Conservation (phyloP, 2,797 vertebrate genomes). For the Alectoris magna region DNA sequence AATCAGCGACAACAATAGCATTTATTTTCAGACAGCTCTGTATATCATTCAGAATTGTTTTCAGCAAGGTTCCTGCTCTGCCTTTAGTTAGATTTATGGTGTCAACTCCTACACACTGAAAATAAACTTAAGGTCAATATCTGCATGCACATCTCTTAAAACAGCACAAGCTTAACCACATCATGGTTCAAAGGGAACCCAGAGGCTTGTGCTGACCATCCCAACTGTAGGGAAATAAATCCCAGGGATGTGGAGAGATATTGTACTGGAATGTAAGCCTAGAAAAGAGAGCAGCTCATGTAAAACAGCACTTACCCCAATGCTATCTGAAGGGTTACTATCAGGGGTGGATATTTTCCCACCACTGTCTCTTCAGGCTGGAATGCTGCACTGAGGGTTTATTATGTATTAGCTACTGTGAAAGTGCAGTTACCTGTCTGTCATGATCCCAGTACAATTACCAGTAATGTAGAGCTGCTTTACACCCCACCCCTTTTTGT, state of each 20-base stretch:
- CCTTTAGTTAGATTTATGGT: slow-evolving; percentile 16
- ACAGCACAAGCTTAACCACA: neutral
- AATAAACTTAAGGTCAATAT: neutral
- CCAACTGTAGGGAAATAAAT: neutral
- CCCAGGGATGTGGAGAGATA: neutral
- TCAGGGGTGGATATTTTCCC: neutral
- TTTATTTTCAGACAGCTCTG: neutral
- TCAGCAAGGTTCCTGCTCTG: neutral
- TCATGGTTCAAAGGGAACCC: neutral
- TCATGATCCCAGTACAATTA: neutral
- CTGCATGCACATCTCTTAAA: neutral
- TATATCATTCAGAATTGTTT: slow-evolving; percentile 11
- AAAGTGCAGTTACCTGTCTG: no score
- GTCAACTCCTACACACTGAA: neutral
- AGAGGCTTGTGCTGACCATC: neutral
- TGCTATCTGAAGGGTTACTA: neutral
- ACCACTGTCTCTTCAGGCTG: neutral
- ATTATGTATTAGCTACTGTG: neutral
- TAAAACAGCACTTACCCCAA: neutral
- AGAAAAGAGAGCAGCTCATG: neutral
- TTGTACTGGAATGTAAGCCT: neutral
- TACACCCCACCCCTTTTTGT: neutral
- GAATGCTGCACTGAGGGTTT: neutral
- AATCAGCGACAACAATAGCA: neutral
- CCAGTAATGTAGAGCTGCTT: neutral